Evolutionary conservation across 1,140 invertebrate genomes (phyloP).

Genomic region (Xylocopa sonorina): DNA sequence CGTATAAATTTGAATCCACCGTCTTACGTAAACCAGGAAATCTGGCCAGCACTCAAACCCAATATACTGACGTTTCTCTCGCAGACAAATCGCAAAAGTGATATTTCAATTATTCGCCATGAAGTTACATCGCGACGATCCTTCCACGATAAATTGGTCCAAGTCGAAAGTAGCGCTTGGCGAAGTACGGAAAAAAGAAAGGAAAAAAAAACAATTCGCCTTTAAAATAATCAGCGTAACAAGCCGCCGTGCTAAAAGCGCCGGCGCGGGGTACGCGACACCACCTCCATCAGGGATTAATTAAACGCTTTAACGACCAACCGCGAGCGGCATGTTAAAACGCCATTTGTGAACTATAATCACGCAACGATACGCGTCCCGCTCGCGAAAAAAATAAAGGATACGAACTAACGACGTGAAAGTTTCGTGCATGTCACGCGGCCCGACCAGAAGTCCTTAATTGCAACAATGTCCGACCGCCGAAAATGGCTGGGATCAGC

Average conservation of each 20-base stretch:
- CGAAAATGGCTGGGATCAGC: neutral
- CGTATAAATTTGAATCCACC: too few species aligned
- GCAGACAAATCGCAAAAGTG: too few species aligned
- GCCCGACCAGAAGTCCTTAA: constrained; percentile 31
- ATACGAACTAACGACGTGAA: constrained; percentile 61
- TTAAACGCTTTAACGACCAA: neutral
- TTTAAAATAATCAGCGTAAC: neutral
- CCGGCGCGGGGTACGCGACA: neutral
- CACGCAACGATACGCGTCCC: constrained; percentile 10
- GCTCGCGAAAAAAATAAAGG: constrained; percentile 52
- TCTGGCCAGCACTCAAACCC: too few species aligned
- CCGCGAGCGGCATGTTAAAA: neutral
- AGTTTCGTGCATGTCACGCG: constrained; percentile 33
- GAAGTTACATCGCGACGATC: too few species aligned
- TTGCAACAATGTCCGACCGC: constrained; percentile 46
- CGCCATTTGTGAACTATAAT: neutral
- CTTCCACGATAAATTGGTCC: too few species aligned
- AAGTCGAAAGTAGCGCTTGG: too few species aligned
- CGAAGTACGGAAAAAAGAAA: too few species aligned
- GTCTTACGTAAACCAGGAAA: too few species aligned
- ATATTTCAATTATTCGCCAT: too few species aligned
- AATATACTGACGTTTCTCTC: too few species aligned
- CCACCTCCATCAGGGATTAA: neutral
- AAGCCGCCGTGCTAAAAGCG: neutral
- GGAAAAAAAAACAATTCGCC: too few species aligned